Conservation (phyloP, 1,140 invertebrate genomes). For the Aphaenogaster floridana region DNA sequence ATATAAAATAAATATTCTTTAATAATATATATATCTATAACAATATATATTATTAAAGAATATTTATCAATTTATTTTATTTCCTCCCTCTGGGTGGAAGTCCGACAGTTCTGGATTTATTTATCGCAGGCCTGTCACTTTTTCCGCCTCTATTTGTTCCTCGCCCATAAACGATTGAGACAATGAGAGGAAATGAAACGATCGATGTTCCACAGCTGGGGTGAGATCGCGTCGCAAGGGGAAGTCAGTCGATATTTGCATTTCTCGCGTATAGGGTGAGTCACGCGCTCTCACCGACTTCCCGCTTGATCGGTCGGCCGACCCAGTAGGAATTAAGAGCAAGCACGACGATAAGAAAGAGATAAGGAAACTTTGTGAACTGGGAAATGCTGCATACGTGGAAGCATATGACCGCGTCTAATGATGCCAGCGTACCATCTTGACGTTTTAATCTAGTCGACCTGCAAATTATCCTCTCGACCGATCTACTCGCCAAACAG, state of each 20-base stretch:
- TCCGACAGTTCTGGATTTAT: not conserved
- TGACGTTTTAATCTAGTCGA: not conserved
- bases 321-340: not conserved
- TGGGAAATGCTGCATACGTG: not conserved
- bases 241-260: constrained; percentile 37
- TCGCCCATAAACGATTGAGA: not conserved
- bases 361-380: not conserved
- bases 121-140: not conserved
- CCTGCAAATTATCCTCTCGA: constrained; percentile 1
- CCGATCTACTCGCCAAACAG: not conserved
- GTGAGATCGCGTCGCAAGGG: not conserved
- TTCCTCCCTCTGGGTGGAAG: too few species aligned
- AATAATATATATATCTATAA: too few species aligned
- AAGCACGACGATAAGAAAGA: not conserved
- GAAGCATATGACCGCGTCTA: not conserved
- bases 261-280: constrained; percentile 9
- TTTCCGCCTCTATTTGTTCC: not conserved
- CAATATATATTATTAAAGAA: not conserved
- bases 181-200: constrained; percentile 23
- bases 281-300: constrained; percentile 8
- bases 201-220: not conserved
- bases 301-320: not conserved
- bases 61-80: not conserved
- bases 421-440: not conserved
- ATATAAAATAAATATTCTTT: too few species aligned